Base-by-base conservation (phyloP, 2,797 vertebrate species). In the Urocyon cinereoargenteus region DNA sequence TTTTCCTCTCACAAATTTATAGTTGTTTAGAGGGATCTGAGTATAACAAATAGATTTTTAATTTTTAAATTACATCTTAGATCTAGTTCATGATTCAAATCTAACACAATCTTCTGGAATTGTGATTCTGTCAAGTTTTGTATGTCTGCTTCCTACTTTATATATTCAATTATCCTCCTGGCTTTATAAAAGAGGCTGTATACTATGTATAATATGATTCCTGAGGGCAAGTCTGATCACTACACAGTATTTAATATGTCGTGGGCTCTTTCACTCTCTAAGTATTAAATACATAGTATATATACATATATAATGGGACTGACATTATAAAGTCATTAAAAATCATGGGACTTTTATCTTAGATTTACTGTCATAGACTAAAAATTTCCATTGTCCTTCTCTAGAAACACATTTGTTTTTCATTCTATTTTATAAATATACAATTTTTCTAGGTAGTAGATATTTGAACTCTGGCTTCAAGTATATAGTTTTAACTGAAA, bases 51-150 rank as follows among this genome's bases (percentile, higher is more conserved):
- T n/a, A 92, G 22, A 22, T 77, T 26, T 94, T 82, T 75, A 22
- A 77, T 45, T 86, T 95, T 93, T 61, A 97, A 78, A 53, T 68
- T 62, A 57, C 10, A 51, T 79, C 78, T 94, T 93, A 57, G 40
- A 93, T 36, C 15, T 16, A 77, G 12, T 72, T 78, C 16, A 59
- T 40, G 31, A 91, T 91, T 93, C 15, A 51, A 51, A 87, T 24
- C 19, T 18, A 57, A 31, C 2, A 34, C 53, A 10, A 28, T 70
- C 34, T 34, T 72, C 82, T 53, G 53, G n/a, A 72, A 40, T 59
- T 26, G 59, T 59, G 57, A 89, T 59, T 81, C 40, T 88, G 16
- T 53, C 59, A 82, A 75, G 64, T 91, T 88, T 84, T 34, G n/a
- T 31, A 28, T 64, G 49, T 13, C 3, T 91, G 19, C 45, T 84